Conservation (phyloP, 2,797 vertebrate genomes). For the Anas flavirostris region DNA sequence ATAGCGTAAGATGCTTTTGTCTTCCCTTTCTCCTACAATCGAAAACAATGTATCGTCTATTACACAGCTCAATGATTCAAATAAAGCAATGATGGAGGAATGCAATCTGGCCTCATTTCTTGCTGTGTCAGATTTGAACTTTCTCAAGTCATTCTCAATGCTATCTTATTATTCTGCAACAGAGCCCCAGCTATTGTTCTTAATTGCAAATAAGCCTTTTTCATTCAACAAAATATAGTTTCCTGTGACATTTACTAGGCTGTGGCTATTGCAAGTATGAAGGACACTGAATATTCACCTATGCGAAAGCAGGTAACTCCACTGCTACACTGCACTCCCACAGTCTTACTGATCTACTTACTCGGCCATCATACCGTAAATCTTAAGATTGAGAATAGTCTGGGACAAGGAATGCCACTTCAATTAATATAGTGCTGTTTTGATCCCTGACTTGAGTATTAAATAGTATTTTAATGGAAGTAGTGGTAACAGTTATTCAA, state of each 20-base stretch:
- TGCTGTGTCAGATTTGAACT: constrained; percentile 21
- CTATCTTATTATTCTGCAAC: not conserved
- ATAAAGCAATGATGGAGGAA: constrained; percentile 7
- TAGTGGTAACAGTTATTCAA: not conserved
- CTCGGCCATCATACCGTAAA: not conserved
- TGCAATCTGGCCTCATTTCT: not conserved
- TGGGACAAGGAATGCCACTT: not conserved
- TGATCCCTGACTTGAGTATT: not conserved
- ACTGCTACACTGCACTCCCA: not conserved
- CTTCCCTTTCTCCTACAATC: not conserved
- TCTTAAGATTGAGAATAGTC: not conserved
- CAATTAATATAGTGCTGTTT: not conserved
- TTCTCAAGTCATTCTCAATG: not conserved
- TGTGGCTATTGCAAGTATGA: not conserved
- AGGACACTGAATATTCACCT: not conserved
- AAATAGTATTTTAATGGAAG: not conserved
- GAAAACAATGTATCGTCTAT: not conserved
- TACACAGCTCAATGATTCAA: constrained; percentile 45
- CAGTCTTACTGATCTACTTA: not conserved
- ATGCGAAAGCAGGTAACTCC: not conserved
- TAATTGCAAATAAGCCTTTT: not conserved
- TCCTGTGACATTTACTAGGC: not conserved
- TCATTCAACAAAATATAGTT: not conserved
- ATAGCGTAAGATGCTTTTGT: not conserved
- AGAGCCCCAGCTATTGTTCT: not conserved